A percentile compares a stretch with the other conserved stretches of the same genome.
These are phyloP conservation scores for Oreortyx pictus DNA, from an alignment of 2,797 vertebrate genomes.

Conservation along the genomic window DNA sequence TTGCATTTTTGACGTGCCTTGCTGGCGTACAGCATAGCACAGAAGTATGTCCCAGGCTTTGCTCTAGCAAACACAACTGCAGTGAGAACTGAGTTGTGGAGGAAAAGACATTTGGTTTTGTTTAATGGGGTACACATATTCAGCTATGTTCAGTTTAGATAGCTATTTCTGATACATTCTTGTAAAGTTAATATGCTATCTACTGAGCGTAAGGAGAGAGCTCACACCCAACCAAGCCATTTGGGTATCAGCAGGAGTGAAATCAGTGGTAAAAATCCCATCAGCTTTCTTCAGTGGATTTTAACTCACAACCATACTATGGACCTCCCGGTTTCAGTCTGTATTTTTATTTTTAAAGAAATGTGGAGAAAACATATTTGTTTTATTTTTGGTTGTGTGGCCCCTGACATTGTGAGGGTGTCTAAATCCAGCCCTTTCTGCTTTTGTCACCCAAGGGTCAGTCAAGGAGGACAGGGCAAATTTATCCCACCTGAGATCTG, in stretches of 20 bases:
- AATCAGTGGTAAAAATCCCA: neutral
- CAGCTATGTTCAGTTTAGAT: conserved; percentile 5
- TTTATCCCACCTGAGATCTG: neutral
- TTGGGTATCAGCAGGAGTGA: neutral
- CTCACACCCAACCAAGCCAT: neutral
- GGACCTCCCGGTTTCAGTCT: neutral
- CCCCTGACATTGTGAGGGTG: accelerated
- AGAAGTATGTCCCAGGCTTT: conserved; percentile 22
- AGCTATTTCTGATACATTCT: conserved; percentile 2
- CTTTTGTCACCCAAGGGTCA: neutral
- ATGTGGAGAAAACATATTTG: neutral
- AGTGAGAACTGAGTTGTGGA: conserved; percentile 16
- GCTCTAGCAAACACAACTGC: conserved; percentile 14
- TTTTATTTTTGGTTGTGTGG: neutral
- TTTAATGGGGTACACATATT: conserved; percentile 20
- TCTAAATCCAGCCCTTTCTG: neutral
- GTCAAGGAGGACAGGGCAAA: neutral
- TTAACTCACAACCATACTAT: neutral
- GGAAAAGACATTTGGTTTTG: conserved; percentile 47
- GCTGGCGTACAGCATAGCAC: conserved; percentile 1
- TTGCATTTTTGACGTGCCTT: conserved; percentile 52
- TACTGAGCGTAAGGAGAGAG: neutral
- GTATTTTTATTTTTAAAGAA: neutral
- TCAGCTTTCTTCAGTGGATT: neutral
- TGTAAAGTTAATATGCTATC: conserved; percentile 12